Evolutionary conservation across 2,113 vertebrate species (phyloP), one percentile per base, ranked within the genome.

Genomic region (Engraulis encrasicolus): DNA sequence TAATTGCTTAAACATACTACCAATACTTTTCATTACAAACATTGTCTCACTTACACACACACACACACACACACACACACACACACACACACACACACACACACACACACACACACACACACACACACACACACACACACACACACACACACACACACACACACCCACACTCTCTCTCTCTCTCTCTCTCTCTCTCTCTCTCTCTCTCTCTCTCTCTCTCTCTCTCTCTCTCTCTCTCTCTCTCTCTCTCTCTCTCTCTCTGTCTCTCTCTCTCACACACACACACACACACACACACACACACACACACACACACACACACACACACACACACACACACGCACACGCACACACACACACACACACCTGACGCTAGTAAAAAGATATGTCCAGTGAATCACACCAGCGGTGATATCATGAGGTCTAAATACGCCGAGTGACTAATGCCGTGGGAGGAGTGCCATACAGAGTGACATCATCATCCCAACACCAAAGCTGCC

Each of bases 391-490:
- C n/a, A 81, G 86, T 88, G 85, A 90, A 87, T 88, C 86, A 88
- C 80, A 58, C 85, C 52, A 84, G 82, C 54, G 87, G 81, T 87
- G 88, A 87, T 66, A 87, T 88, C 89, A 89, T 78, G 36, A 71
- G 27, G 82, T 84, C 83, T 81, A 85, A 86, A 86, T 86, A 49
- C 40, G 81, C 85, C 54, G 83, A 17, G 87, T 91, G 90, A 89
- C 83, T 91, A 87, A 90, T 84, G 66, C 78, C 82, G 48, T 27
- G 85, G 83, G 80, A 84, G 82, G 78, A 7, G 81, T 85, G 85
- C 79, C 83, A 80, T 54, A 78, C 38, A 17, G 71, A 15, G 89
- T 90, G 87, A 87, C 89, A 88, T 88, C 87, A 90, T 78, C 81
- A 86, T n/a, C n/a, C n/a, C 79, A 86, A 5, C 4, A 45, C 79